These are phyloP conservation scores for Chrysolina americana DNA, from an alignment of 2,888 invertebrate species.

Conservation along the genomic window DNA sequence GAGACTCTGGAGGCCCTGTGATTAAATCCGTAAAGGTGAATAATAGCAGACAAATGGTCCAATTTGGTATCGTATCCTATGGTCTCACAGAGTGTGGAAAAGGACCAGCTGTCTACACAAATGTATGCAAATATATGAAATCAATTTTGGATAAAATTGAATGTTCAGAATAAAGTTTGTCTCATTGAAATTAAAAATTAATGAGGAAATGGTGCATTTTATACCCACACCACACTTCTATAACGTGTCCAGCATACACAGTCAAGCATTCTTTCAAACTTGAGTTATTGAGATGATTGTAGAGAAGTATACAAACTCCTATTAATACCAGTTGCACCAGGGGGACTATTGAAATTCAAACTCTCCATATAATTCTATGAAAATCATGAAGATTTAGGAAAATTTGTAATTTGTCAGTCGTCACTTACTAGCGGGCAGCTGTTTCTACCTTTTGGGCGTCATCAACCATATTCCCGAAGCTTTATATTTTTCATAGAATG, in stretches of 20 bases:
- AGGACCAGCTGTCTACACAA: conserved; percentile 80
- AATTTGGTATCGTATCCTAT: conserved; percentile 74
- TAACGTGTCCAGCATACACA: background rate
- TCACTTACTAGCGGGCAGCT: too few species aligned
- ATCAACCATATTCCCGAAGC: too few species aligned
- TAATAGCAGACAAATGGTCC: conserved; percentile 66
- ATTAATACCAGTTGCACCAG: too few species aligned
- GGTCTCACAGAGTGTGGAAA: conserved; percentile 68
- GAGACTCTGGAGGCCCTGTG: conserved; percentile 81
- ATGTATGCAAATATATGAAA: conserved; percentile 74
- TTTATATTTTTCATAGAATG: too few species aligned
- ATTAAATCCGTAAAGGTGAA: conserved; percentile 63
- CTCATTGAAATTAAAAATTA: conserved; percentile 5
- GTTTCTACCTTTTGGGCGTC: too few species aligned
- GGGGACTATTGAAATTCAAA: too few species aligned
- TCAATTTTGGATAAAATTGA: conserved; percentile 75
- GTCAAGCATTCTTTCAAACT: too few species aligned
- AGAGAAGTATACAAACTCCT: too few species aligned
- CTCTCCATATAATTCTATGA: too few species aligned
- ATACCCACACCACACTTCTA: background rate
- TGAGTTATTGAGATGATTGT: too few species aligned
- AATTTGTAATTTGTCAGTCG: too few species aligned
- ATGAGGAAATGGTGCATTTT: background rate
- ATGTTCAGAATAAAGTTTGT: conserved; percentile 2
- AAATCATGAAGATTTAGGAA: too few species aligned